Conservation (phyloP, 2,113 vertebrate species). For the Chelonoidis abingdonii region DNA sequence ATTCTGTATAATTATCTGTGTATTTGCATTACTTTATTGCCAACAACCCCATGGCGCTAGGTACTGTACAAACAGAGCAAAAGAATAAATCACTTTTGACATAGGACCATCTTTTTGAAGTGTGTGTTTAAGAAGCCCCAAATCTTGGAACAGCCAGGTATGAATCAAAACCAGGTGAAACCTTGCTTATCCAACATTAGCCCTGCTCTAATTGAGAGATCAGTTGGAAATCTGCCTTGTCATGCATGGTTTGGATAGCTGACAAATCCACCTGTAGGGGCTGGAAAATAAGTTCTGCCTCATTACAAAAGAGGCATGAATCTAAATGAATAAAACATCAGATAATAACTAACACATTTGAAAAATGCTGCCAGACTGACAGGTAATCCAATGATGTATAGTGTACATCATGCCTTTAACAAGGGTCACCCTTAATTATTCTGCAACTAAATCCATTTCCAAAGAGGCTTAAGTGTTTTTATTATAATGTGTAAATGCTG, state of each 20-base stretch:
- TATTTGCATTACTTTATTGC: not conserved
- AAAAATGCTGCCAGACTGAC: not conserved
- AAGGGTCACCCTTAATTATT: slow-evolving; percentile 34
- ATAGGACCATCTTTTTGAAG: too few relatives aligned
- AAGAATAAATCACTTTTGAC: too few relatives aligned
- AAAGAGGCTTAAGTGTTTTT: not conserved
- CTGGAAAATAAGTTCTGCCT: slow-evolving; percentile 62
- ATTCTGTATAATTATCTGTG: not conserved
- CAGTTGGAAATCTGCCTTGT: not conserved
- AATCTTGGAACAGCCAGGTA: not conserved
- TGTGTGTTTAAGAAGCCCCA: fast-evolving
- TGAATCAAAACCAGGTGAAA: slow-evolving; percentile 2
- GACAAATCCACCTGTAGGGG: slow-evolving; percentile 65
- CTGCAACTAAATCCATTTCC: slow-evolving; percentile 10
- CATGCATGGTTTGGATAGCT: slow-evolving; percentile 14
- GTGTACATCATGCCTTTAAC: not conserved
- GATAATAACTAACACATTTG: not conserved
- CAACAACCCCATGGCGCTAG: fast-evolving
- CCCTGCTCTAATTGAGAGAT: slow-evolving; percentile 55
- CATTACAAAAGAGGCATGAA: slow-evolving; percentile 69
- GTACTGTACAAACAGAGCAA: fast-evolving
- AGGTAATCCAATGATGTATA: slow-evolving; percentile 23
- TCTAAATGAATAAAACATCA: slow-evolving; percentile 48
- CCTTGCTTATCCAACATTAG: not conserved
- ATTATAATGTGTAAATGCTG: slow-evolving; percentile 34